Percentiles rank a stretch among this genome's conserved stretches.
Evolutionary conservation across 2,113 vertebrate species (phyloP).

Genomic region (Leptodactylus fuscus): DNA sequence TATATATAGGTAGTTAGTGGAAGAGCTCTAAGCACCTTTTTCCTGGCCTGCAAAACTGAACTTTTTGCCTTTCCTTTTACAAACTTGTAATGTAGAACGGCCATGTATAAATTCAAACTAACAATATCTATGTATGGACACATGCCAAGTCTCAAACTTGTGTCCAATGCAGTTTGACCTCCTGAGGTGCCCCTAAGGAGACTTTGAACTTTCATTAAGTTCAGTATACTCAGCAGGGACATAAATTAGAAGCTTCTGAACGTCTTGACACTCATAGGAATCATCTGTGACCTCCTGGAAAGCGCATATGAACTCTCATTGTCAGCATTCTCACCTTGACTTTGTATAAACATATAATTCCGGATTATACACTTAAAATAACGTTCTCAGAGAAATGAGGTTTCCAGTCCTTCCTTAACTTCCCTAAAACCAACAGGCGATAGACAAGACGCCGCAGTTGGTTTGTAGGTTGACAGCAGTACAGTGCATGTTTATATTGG

Average conservation of each 20-base stretch:
- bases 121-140: constrained; percentile 34
- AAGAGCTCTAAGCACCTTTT: constrained; percentile 19
- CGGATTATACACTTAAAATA: constrained; percentile 64
- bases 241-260: constrained; percentile 70
- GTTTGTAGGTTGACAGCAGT: constrained; percentile 23
- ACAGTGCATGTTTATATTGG: constrained; percentile 13
- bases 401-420: constrained; percentile 56
- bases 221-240: constrained; percentile 62
- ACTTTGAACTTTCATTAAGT: constrained; percentile 69
- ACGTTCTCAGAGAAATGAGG: constrained; percentile 60
- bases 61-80: constrained; percentile 38
- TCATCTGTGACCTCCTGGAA: constrained; percentile 60
- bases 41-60: constrained; percentile 49
- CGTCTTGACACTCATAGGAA: constrained; percentile 59
- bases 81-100: not conserved
- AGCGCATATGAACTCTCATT: constrained; percentile 67
- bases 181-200: constrained; percentile 65
- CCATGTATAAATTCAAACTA: constrained; percentile 1
- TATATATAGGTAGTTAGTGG: constrained; percentile 9
- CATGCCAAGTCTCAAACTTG: constrained; percentile 68
- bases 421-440: constrained; percentile 38
- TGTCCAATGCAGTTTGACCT: constrained; percentile 68
- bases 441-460: constrained; percentile 4
- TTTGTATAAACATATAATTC: constrained; percentile 68
- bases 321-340: constrained; percentile 63